Percentiles rank a stretch among this genome's conserved stretches.
Conservation (phyloP, 2,797 vertebrate species). For the Strix occidentalis region DNA sequence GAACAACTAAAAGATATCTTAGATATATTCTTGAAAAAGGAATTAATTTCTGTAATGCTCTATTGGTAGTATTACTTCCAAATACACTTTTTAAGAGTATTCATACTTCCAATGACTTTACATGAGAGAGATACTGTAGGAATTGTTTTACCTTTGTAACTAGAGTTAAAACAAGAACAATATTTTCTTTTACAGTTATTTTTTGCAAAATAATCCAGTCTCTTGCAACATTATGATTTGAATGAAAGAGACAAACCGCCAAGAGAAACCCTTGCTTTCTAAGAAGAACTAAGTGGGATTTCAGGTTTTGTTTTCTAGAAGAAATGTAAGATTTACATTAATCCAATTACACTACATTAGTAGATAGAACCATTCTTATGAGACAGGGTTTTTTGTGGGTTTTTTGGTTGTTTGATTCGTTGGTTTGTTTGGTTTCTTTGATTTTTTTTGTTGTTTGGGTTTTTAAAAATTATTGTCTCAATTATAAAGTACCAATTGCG, state of each 20-base stretch:
- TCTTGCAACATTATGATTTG: neutral
- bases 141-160: neutral
- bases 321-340: neutral
- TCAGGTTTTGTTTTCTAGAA: neutral
- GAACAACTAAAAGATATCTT: neutral
- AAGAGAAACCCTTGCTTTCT: neutral
- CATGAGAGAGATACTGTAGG: fast-evolving
- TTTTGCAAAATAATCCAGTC: neutral
- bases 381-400: neutral
- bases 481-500: neutral
- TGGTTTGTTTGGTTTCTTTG: neutral
- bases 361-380: neutral
- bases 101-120: neutral
- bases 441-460: too few relatives aligned
- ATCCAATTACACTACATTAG: neutral
- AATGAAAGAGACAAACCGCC: neutral
- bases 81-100: neutral
- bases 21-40: neutral
- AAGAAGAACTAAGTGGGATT: neutral
- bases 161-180: neutral
- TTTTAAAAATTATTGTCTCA: neutral
- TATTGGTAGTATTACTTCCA: neutral
- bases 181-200: neutral
- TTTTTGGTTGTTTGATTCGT: neutral
- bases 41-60: neutral